Evolutionary conservation across 2,888 invertebrate species (phyloP).

Genomic region (Balanococcus diminutus): DNA sequence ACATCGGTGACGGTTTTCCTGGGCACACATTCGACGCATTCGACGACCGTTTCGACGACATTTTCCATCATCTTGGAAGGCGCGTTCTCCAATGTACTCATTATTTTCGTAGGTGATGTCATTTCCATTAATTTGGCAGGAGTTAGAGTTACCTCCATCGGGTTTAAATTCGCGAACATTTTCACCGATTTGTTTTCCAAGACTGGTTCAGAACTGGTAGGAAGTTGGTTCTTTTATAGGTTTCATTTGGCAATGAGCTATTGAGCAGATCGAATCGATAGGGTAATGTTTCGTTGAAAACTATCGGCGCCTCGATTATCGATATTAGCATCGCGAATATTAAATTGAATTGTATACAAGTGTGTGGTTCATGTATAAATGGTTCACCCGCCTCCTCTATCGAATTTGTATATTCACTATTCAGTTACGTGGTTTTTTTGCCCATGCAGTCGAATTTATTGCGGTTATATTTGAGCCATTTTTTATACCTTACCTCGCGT

Average conservation of each 20-base stretch:
- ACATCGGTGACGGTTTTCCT: not conserved
- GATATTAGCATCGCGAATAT: not conserved
- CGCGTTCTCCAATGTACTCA: not conserved
- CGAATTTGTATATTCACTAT: not conserved
- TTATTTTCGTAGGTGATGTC: not conserved
- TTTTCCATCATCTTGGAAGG: not conserved
- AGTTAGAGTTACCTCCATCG: not conserved
- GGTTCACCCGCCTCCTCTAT: not conserved
- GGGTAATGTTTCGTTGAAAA: not conserved
- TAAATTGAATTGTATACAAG: not conserved
- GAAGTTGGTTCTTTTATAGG: not conserved
- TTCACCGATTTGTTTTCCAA: not conserved
- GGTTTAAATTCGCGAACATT: conserved; percentile 26
- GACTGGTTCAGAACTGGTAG: not conserved
- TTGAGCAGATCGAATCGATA: not conserved
- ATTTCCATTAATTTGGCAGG: not conserved
- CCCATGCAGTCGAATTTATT: not conserved
- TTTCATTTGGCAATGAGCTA: not conserved
- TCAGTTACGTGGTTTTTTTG: not conserved
- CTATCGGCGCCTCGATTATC: not conserved
- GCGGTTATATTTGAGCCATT: not conserved
- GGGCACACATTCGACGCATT: conserved; percentile 32
- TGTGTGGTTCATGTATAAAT: not conserved
- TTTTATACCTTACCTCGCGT: not conserved
- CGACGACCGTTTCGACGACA: conserved; percentile 18